A percentile compares a stretch with the other conserved stretches of the same genome.
Conservation (phyloP, 2,888 invertebrate species). For the Synanthedon vespiformis region DNA sequence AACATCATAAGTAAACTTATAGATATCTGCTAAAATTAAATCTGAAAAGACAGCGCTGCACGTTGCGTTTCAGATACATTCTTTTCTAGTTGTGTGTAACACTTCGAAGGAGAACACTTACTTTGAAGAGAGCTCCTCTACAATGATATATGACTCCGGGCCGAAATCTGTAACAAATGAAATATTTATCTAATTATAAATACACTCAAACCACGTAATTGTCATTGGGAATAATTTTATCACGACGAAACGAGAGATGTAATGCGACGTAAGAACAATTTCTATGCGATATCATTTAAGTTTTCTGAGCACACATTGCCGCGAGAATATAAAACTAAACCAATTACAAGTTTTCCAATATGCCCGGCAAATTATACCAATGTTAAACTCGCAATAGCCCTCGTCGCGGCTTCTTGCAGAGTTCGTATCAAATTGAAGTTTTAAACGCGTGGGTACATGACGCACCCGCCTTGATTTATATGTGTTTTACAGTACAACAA, state of each 20-base stretch:
- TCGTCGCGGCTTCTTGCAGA: slow-evolving; percentile 37
- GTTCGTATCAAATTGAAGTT: slow-evolving; percentile 37
- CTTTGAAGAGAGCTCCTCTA: slow-evolving; percentile 52
- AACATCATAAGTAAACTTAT: slow-evolving; percentile 1
- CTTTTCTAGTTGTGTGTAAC: neutral
- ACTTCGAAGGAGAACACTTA: slow-evolving; percentile 27
- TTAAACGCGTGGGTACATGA: slow-evolving; percentile 20
- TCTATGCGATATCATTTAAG: slow-evolving; percentile 46
- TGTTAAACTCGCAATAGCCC: slow-evolving; percentile 47
- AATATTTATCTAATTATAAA: neutral
- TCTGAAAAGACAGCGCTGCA: slow-evolving; percentile 8
- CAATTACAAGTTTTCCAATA: slow-evolving; percentile 67
- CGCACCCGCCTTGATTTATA: slow-evolving; percentile 18
- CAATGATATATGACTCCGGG: slow-evolving; percentile 64
- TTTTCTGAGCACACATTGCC: slow-evolving; percentile 37
- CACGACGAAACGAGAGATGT: too few species aligned
- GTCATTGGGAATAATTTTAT: too few species aligned
- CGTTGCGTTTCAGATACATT: neutral
- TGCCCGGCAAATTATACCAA: slow-evolving; percentile 57
- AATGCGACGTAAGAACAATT: slow-evolving; percentile 10
- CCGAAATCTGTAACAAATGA: slow-evolving; percentile 54
- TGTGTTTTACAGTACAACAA: neutral
- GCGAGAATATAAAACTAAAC: slow-evolving; percentile 59
- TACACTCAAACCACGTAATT: too few species aligned
- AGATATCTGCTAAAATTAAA: neutral